A percentile compares a stretch with the other conserved stretches of the same genome.
These are phyloP conservation scores for Drosophila niveifrons DNA, from an alignment of 2,888 invertebrate genomes.

Conservation along the genomic window DNA sequence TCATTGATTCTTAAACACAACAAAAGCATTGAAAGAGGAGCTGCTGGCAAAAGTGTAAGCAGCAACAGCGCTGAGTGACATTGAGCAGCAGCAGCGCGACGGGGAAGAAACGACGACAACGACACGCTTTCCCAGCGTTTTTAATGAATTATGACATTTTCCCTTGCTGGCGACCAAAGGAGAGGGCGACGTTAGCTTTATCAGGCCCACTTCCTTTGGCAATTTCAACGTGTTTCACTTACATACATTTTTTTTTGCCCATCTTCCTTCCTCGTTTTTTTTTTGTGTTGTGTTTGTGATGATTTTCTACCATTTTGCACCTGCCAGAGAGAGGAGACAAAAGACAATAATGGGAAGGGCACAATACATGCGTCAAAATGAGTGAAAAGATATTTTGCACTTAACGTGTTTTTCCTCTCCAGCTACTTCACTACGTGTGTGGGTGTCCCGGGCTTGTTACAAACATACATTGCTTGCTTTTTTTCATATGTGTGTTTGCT, in stretches of 20 bases:
- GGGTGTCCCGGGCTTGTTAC: constrained; percentile 56
- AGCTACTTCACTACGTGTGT: constrained; percentile 53
- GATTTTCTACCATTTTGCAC: constrained; percentile 67
- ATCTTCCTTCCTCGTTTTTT: constrained; percentile 14
- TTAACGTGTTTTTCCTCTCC: constrained; percentile 71
- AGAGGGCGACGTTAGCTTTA: constrained; percentile 49
- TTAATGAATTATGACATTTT: constrained; percentile 83
- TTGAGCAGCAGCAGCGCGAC: constrained; percentile 33
- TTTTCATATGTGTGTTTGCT: constrained; percentile 58
- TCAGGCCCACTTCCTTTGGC: constrained; percentile 49
- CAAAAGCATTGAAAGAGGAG: constrained; percentile 6
- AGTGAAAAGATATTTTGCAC: constrained; percentile 80
- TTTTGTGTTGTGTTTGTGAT: constrained; percentile 25
- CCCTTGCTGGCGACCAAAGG: constrained; percentile 24
- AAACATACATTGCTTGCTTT: constrained; percentile 35
- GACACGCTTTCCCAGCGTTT: constrained; percentile 62
- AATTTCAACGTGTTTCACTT: constrained; percentile 37
- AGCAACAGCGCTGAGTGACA: constrained; percentile 34
- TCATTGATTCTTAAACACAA: constrained; percentile 12
- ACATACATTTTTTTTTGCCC: constrained; percentile 17
- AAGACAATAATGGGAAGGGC: constrained; percentile 42
- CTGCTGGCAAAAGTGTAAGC: background rate
- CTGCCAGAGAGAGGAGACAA: constrained; percentile 41
- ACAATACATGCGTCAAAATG: constrained; percentile 73
- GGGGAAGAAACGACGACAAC: constrained; percentile 38